Percentiles rank a stretch among this genome's conserved stretches.
These are phyloP conservation scores for Malurus cyaneus DNA, from an alignment of 2,113 vertebrate species.

Conservation along the genomic window DNA sequence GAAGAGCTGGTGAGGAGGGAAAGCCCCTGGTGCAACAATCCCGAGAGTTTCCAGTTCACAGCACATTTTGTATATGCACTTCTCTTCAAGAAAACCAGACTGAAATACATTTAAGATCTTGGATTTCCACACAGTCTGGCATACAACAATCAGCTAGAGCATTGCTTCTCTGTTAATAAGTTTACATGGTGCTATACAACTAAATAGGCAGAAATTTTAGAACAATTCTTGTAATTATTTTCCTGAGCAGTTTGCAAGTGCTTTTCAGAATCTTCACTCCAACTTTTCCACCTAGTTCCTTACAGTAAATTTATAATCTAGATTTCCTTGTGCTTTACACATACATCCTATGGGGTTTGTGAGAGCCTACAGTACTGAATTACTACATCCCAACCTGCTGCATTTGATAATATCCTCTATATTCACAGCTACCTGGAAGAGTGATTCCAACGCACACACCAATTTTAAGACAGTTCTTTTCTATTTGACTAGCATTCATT, in stretches of 20 bases:
- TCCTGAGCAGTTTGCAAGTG: conserved; percentile 50
- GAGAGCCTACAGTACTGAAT: background rate
- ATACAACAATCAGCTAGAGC: background rate
- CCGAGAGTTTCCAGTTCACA: background rate
- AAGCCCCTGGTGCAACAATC: background rate
- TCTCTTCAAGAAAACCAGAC: background rate
- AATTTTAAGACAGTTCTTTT: background rate
- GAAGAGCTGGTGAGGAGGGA: background rate
- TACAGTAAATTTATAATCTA: background rate
- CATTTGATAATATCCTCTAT: background rate
- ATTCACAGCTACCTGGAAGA: background rate
- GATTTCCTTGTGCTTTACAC: conserved; percentile 63
- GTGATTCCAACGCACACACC: background rate
- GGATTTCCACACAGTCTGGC: background rate
- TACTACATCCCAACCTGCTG: background rate
- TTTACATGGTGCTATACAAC: background rate
- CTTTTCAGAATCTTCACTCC: conserved; percentile 3
- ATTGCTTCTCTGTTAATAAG: background rate
- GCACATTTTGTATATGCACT: background rate
- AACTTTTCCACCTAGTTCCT: background rate
- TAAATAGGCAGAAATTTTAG: background rate
- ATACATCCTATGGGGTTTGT: background rate
- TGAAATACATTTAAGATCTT: background rate
- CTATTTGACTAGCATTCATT: background rate
- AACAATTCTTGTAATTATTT: conserved; percentile 10